Evolutionary conservation across 2,888 invertebrate genomes (phyloP).

Genomic region (Sminthurinus aureus): DNA sequence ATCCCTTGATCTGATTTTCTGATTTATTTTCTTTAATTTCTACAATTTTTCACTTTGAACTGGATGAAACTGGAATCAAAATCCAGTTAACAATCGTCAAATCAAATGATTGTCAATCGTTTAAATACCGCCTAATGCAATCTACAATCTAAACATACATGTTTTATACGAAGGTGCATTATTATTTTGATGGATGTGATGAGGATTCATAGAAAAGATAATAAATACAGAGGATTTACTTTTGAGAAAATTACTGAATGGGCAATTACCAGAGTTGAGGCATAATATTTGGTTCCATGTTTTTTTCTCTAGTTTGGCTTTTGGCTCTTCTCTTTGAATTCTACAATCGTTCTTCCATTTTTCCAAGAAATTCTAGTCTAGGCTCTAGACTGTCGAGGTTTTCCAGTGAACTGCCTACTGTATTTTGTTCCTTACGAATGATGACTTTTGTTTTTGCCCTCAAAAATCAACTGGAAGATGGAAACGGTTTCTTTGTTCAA

Average conservation of each 20-base stretch:
- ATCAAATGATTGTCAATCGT: neutral
- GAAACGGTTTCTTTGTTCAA: neutral
- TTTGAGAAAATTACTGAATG: neutral
- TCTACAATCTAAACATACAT: neutral
- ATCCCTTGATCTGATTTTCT: neutral
- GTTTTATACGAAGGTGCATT: neutral
- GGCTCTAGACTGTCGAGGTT: no score
- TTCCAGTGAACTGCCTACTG: no score
- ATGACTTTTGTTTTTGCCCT: no score
- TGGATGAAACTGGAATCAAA: neutral
- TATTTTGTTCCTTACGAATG: no score
- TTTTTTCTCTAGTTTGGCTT: no score
- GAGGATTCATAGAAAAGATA: neutral
- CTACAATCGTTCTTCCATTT: neutral
- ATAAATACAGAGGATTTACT: neutral
- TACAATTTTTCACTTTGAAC: neutral
- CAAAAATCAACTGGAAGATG: neutral
- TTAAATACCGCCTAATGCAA: neutral
- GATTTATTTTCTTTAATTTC: neutral
- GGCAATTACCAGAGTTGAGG: no score
- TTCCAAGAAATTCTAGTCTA: neutral
- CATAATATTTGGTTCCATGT: no score
- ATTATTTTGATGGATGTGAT: neutral
- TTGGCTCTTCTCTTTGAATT: neutral
- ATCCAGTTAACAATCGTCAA: neutral